Conservation (phyloP, 35 echinoderm and acorn worm genomes). For the Apostichopus japonicus region DNA sequence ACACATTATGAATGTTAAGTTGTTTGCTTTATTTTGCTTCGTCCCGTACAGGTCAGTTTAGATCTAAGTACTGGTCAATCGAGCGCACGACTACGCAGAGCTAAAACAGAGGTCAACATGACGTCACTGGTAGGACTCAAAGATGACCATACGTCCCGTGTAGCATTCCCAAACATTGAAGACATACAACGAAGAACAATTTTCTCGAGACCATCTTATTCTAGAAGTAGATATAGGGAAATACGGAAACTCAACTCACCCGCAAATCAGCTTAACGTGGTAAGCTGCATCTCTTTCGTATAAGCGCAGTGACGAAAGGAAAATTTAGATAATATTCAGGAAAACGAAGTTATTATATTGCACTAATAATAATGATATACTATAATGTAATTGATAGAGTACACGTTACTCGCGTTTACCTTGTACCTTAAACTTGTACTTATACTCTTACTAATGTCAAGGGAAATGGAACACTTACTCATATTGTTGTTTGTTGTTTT, state of each 20-base stretch:
- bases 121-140: background rate
- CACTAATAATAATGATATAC: too few relatives aligned
- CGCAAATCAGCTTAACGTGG: background rate
- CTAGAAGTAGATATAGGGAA: slow-evolving; percentile 43
- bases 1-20: too few relatives aligned
- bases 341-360: too few relatives aligned
- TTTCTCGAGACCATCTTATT: slow-evolving; percentile 40
- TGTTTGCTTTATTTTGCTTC: background rate
- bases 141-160: background rate
- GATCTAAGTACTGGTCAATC: background rate
- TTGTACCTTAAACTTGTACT: too few relatives aligned
- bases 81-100: slow-evolving; percentile 16
- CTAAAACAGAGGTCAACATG: background rate
- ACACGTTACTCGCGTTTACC: too few relatives aligned
- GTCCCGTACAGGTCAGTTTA: slow-evolving; percentile 10
- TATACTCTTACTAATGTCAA: too few relatives aligned
- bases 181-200: slow-evolving; percentile 3
- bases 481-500: too few relatives aligned
- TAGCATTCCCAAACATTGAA: slow-evolving; percentile 33
- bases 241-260: slow-evolving; percentile 14
- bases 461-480: too few relatives aligned
- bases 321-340: too few relatives aligned
- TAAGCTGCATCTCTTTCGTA: background rate
- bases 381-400: too few relatives aligned
- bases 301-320: too few relatives aligned